phyloP scores from a whole-genome alignment of 2,888 invertebrate species.

The Nasonia oneida region DNA sequence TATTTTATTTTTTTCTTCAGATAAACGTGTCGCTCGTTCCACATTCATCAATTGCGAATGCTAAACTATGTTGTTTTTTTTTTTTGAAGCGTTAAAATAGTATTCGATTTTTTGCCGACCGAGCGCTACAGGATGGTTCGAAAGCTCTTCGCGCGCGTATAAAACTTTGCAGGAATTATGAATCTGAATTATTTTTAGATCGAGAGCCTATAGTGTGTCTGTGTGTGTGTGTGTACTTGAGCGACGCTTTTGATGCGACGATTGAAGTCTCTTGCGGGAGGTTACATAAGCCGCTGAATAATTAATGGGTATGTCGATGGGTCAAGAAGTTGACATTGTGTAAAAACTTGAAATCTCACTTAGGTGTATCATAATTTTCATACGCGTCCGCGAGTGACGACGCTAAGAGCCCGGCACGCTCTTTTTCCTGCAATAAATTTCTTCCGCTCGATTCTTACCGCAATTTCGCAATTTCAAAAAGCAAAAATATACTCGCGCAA shows the following conservation, averaged over 20 bases:
- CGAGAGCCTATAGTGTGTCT: background rate
- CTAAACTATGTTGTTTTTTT: background rate
- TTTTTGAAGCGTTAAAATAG: too few species aligned
- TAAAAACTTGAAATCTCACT: conserved; percentile 45
- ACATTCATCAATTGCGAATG: conserved; percentile 13
- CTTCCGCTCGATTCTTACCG: background rate
- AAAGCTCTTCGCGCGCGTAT: background rate
- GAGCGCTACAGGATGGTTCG: background rate
- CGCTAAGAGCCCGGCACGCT: background rate
- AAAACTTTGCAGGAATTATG: background rate
- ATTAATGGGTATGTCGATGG: conserved; percentile 31
- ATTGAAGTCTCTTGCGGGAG: conserved; percentile 4
- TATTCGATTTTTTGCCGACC: too few species aligned
- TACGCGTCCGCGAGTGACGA: background rate
- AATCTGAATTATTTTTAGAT: background rate
- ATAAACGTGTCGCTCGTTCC: background rate
- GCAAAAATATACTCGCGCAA: too few species aligned
- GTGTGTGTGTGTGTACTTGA: background rate
- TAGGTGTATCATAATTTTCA: conserved; percentile 25
- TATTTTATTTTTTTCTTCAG: background rate
- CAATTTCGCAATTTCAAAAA: too few species aligned
- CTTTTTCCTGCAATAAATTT: background rate
- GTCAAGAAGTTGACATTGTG: conserved; percentile 44
- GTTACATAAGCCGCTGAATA: conserved; percentile 51
- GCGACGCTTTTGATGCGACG: conserved; percentile 31